Evolutionary conservation across 2,888 invertebrate genomes (phyloP).

Genomic region (Himalopsyche anomala): DNA sequence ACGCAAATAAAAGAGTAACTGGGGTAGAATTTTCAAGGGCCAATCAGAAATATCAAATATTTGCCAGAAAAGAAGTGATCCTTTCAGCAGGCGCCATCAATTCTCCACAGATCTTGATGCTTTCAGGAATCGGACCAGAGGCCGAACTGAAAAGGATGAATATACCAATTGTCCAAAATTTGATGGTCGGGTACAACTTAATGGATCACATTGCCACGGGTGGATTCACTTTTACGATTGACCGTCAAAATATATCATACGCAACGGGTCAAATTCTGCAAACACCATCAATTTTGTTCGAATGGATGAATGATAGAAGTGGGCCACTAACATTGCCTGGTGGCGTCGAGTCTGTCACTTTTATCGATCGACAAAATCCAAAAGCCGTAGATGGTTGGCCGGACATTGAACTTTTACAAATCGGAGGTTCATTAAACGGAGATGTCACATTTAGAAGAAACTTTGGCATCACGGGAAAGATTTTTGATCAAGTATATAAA

Average conservation of each 20-base stretch:
- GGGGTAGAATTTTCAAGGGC: constrained; percentile 79
- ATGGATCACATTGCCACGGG: constrained; percentile 84
- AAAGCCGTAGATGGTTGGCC: constrained; percentile 78
- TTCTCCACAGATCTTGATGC: constrained; percentile 86
- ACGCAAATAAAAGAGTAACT: constrained; percentile 76
- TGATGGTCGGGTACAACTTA: constrained; percentile 82
- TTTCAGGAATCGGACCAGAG: constrained; percentile 86
- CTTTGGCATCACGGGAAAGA: constrained; percentile 76
- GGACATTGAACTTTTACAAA: constrained; percentile 81
- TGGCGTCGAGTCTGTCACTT: constrained; percentile 82
- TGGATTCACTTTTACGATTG: constrained; percentile 78
- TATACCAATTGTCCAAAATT: constrained; percentile 77
- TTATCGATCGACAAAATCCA: constrained; percentile 79
- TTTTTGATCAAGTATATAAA: constrained; percentile 72
- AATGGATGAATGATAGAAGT: constrained; percentile 76
- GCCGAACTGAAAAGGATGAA: constrained; percentile 77
- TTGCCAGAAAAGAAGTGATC: constrained; percentile 84
- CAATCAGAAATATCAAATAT: constrained; percentile 75
- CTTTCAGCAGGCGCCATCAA: constrained; percentile 86
- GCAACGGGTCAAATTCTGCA: constrained; percentile 71
- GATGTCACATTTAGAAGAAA: constrained; percentile 74
- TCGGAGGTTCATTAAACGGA: constrained; percentile 76
- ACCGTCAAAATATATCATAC: constrained; percentile 69
- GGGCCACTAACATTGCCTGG: constrained; percentile 81
- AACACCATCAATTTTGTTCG: constrained; percentile 73